A percentile compares a stretch with the other conserved stretches of the same genome.
These are phyloP conservation scores for Apis dorsata DNA, from an alignment of 1,140 invertebrate genomes.

Conservation along the genomic window DNA sequence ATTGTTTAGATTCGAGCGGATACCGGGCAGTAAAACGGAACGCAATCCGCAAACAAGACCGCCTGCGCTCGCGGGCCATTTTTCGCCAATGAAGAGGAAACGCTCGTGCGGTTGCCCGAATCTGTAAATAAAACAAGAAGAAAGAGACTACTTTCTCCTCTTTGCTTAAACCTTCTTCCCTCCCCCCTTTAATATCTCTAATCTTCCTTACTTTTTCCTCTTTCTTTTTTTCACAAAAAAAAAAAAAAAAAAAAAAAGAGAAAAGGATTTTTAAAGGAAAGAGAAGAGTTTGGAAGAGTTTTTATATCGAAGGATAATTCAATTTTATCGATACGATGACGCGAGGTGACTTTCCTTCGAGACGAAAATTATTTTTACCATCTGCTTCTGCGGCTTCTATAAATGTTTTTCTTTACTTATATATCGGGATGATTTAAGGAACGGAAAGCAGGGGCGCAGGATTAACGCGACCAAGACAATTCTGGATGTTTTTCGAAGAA, in stretches of 20 bases:
- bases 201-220: too few relatives aligned
- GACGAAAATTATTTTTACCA: conserved; percentile 40
- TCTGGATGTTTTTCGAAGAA: conserved; percentile 33
- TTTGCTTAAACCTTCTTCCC: too few relatives aligned
- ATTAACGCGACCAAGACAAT: conserved; percentile 21
- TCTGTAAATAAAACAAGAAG: conserved; percentile 18
- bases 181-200: too few relatives aligned
- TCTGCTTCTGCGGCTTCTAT: background rate
- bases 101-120: conserved; percentile 28
- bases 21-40: conserved; percentile 47
- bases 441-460: conserved; percentile 24
- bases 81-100: conserved; percentile 20
- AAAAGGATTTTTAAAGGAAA: too few relatives aligned
- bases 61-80: conserved; percentile 6
- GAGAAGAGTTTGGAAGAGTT: too few relatives aligned
- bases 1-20: conserved; percentile 47
- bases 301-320: too few relatives aligned
- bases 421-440: conserved; percentile 31
- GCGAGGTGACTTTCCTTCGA: background rate
- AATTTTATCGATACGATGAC: background rate
- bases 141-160: background rate
- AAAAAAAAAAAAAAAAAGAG: too few relatives aligned
- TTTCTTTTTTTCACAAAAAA: too few relatives aligned
- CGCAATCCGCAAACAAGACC: conserved; percentile 45
- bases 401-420: conserved; percentile 37